These are phyloP conservation scores for Acyrthosiphon pisum DNA, from an alignment of 1,140 invertebrate genomes.

Conservation along the genomic window DNA sequence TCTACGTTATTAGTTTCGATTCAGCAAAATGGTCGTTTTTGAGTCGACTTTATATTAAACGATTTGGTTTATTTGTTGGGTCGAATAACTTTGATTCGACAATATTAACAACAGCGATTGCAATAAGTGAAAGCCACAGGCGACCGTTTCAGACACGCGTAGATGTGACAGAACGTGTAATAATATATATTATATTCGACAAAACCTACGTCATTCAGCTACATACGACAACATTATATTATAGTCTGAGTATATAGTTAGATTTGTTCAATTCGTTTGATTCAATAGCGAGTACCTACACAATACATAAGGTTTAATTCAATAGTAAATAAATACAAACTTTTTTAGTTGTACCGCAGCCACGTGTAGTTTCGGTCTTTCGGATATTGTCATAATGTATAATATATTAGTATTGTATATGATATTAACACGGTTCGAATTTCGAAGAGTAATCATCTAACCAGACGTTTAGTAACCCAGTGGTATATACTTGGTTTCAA, in stretches of 20 bases:
- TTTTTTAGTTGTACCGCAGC: background rate
- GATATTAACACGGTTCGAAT: background rate
- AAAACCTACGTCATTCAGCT: background rate
- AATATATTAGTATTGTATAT: background rate
- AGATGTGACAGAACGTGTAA: background rate
- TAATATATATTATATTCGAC: background rate
- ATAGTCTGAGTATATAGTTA: background rate
- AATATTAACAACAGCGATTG: background rate
- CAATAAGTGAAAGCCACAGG: background rate
- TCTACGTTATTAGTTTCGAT: background rate
- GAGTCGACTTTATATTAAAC: background rate
- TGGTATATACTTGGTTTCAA: background rate
- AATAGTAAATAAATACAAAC: background rate
- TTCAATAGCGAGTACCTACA: background rate
- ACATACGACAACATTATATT: background rate
- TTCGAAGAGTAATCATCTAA: background rate
- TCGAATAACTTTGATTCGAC: background rate
- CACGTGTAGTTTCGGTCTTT: background rate
- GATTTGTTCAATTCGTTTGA: no score
- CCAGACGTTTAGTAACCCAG: background rate
- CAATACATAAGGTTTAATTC: background rate
- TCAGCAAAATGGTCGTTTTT: background rate
- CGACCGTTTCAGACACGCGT: background rate
- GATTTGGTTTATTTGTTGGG: background rate
- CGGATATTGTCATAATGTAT: background rate